Conservation (phyloP, 2,797 vertebrate genomes). For the Pempheris klunzingeri region DNA sequence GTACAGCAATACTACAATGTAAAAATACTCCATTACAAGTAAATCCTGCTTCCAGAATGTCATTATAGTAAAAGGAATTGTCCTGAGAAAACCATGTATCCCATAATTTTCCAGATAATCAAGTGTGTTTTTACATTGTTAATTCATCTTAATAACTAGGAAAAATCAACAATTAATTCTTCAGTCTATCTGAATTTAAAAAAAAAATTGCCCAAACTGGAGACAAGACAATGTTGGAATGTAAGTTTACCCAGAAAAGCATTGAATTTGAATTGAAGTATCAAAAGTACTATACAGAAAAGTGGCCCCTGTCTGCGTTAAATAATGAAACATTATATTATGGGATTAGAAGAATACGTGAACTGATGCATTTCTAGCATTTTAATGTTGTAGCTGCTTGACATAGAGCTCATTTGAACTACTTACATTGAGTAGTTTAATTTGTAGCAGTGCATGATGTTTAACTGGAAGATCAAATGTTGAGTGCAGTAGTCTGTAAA, state of each 20-base stretch:
- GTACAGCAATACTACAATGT: neutral
- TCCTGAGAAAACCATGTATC: neutral
- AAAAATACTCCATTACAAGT: neutral
- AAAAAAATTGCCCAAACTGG: neutral
- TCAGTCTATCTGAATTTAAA: neutral
- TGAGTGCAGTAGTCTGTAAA: neutral
- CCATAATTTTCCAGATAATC: neutral
- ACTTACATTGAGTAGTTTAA: neutral
- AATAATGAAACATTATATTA: neutral
- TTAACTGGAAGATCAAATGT: neutral
- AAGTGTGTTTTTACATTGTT: neutral
- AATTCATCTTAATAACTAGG: neutral
- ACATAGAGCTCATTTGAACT: neutral
- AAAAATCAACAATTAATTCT: neutral
- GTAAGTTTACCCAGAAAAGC: neutral
- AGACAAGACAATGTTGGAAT: neutral
- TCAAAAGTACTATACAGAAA: neutral
- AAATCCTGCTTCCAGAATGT: conserved; percentile 1
- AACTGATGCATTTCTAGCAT: neutral
- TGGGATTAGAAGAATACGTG: neutral
- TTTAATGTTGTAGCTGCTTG: neutral
- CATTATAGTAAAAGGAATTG: neutral
- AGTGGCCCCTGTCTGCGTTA: no score
- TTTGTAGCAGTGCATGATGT: neutral
- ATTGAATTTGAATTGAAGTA: neutral